Conservation (phyloP, 2,888 invertebrate genomes). For the Himalopsyche japonica region DNA sequence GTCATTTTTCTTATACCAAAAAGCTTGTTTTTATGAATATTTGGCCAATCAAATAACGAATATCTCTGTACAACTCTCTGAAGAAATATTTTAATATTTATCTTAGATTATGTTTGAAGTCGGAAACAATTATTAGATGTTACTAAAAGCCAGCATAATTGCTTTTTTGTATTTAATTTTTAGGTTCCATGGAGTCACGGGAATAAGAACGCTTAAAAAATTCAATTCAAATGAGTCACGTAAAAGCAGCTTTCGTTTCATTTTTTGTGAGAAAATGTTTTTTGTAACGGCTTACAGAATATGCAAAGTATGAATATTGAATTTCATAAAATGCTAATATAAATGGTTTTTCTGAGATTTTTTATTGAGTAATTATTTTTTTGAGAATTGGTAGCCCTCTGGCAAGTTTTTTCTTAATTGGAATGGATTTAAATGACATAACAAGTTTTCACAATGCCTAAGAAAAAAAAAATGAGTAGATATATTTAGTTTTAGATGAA, state of each 20-base stretch:
- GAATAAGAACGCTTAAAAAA: neutral
- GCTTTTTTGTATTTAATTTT: neutral
- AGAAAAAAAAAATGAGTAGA: too few relatives aligned
- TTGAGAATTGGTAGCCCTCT: neutral
- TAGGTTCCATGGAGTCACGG: neutral
- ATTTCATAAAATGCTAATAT: neutral
- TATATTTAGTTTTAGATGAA: too few relatives aligned
- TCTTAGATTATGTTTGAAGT: neutral
- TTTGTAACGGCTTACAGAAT: neutral
- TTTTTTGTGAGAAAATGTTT: neutral
- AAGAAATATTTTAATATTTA: neutral
- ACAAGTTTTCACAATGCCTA: too few relatives aligned
- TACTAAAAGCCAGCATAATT: neutral
- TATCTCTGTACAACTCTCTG: neutral
- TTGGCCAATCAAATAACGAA: neutral
- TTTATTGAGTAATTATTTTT: neutral
- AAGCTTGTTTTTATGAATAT: too few relatives aligned
- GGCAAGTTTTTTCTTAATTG: neutral
- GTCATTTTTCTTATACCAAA: too few relatives aligned
- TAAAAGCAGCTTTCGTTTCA: neutral
- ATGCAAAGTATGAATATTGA: neutral
- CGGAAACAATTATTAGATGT: neutral
- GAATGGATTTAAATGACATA: too few relatives aligned
- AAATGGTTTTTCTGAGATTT: neutral
- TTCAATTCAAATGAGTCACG: conserved; percentile 1